These are phyloP conservation scores for Schmidtea mediterranea DNA, from an alignment of 1,140 invertebrate species.

Conservation along the genomic window DNA sequence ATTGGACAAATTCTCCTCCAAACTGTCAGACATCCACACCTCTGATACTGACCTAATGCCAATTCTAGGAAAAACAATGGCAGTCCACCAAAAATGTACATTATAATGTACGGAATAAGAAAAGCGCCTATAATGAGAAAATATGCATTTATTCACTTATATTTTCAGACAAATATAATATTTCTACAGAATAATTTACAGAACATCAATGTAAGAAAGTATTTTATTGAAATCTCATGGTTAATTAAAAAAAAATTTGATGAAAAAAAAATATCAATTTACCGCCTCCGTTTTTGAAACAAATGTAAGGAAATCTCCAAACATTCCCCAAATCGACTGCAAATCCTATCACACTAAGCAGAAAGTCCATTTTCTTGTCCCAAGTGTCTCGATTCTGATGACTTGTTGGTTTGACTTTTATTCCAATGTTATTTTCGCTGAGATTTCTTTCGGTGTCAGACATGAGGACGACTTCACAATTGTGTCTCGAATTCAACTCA, in stretches of 20 bases:
- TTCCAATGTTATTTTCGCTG: no score
- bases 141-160: background rate
- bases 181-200: background rate
- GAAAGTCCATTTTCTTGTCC: slow-evolving; percentile 63
- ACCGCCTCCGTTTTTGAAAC: slow-evolving; percentile 22
- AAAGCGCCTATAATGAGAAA: slow-evolving; percentile 23
- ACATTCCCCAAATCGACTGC: slow-evolving; percentile 56
- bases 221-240: background rate
- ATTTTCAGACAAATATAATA: background rate
- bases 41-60: slow-evolving; percentile 28
- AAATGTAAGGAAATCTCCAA: slow-evolving; percentile 37
- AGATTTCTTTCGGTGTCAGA: no score
- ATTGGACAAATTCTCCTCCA: slow-evolving; percentile 76
- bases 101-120: slow-evolving; percentile 27
- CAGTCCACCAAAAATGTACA: slow-evolving; percentile 28
- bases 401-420: no score
- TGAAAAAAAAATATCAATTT: slow-evolving; percentile 6
- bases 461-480: no score
- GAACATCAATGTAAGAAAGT: background rate
- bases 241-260: background rate
- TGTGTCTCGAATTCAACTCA: no score
- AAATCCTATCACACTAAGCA: slow-evolving; percentile 55
- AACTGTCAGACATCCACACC: slow-evolving; percentile 25
- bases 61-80: slow-evolving; percentile 31
- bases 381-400: slow-evolving; percentile 39